Evolutionary conservation across 2,888 invertebrate species (phyloP).

Genomic region (Hirudinaria manillensis): DNA sequence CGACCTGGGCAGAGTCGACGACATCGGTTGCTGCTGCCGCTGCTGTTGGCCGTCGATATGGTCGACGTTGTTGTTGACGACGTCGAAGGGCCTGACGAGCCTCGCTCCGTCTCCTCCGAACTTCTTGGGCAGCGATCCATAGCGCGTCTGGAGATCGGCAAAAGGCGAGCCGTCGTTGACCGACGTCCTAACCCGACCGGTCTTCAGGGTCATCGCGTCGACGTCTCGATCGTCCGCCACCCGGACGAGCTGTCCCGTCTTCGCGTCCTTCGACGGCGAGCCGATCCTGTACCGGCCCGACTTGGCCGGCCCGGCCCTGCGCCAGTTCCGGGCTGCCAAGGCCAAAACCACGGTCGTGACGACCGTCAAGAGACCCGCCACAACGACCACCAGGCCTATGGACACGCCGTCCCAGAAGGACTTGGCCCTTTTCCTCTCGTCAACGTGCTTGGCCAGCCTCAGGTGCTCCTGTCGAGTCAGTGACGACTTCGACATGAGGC

Average conservation of each 20-base stretch:
- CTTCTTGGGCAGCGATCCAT: conserved; percentile 23
- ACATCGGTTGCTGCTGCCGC: not conserved
- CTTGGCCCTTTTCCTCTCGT: not conserved
- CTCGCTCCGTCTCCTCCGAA: not conserved
- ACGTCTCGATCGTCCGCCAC: conserved; percentile 26
- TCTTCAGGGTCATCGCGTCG: conserved; percentile 30
- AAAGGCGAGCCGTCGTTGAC: conserved; percentile 25
- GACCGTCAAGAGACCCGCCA: conserved; percentile 29
- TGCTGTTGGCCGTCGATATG: not conserved
- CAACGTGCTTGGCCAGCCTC: conserved; percentile 12
- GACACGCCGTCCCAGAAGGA: conserved; percentile 30
- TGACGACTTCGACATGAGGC: conserved; percentile 9
- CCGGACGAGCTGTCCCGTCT: not conserved
- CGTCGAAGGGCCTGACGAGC: conserved; percentile 10
- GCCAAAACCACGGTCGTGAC: conserved; percentile 27
- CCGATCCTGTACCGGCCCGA: not conserved
- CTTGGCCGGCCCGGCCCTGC: not conserved
- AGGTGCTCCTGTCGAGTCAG: conserved; percentile 2
- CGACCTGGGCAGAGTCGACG: conserved; percentile 24
- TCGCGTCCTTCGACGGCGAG: not conserved
- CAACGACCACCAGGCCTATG: conserved; percentile 19
- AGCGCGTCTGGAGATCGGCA: conserved; percentile 16
- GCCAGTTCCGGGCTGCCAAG: conserved; percentile 14
- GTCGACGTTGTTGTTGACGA: conserved; percentile 16
- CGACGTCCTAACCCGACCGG: conserved; percentile 20